Base-by-base conservation (phyloP, 2,113 vertebrate genomes). In the Calidris pugnax region DNA sequence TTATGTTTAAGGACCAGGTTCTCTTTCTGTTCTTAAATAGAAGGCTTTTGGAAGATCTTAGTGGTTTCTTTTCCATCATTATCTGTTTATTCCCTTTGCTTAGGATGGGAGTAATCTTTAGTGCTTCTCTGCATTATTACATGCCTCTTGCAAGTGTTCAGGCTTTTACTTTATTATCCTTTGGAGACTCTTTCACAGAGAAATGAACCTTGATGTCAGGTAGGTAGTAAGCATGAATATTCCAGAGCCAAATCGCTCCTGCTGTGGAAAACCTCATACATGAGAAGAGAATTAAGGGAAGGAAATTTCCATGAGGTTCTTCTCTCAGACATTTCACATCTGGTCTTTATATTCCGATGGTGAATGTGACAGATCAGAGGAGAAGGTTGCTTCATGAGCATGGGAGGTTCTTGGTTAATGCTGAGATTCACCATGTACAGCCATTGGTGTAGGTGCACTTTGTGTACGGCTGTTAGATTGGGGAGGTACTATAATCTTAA, bases 121-220 rank as follows among this genome's bases (percentile, higher is more conserved):
- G n/a, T 85, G 81, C 77, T 87, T 87, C 71, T 85, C 66, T 8
- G 13, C 66, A 41, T 85, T 96, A 88, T 89, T 87, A 57, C 78
- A 73, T 87, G 82, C 50, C 91, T 64, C 84, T 85, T 96, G 86
- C 55, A 91, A 89, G 87, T 71, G 63, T 88, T 91, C 78, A 82
- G 87, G 75, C 78, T 94, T 96, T 89, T 77, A 59, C 68, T 95
- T 95, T 88, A 93, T 96, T 95, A 86, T 88, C 64, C 90, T 94
- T 97, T 84, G 48, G 92, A 93, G 95, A 85, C 79, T 84, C 79
- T 92, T 93, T 92, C 62, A 84, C 73, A 55, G 77, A 93, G 80
- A 96, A 94, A 85, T 90, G 92, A 92, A 89, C 94, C 80, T 96
- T 93, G 76, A 95, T 96, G 86, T 96, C 90, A 89, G 83, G 77